Conservation (phyloP, 23 tunicate genomes). For the Aplidium turbinatum region DNA sequence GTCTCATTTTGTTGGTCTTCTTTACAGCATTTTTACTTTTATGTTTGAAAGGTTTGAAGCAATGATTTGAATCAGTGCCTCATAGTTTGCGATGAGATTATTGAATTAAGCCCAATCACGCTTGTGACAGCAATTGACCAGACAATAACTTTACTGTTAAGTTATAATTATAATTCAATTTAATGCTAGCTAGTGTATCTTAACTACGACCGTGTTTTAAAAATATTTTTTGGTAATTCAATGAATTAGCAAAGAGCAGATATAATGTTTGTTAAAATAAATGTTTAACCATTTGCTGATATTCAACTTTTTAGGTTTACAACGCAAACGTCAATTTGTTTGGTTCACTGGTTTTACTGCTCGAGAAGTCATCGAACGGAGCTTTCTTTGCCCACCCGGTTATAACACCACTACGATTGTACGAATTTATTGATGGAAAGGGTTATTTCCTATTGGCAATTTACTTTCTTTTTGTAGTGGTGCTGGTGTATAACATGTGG, state of each 20-base stretch:
- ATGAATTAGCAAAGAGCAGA: too few relatives aligned
- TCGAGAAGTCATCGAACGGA: conserved; percentile 70
- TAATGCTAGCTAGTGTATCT: too few relatives aligned
- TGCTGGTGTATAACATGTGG: conserved; percentile 50
- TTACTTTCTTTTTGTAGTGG: conserved; percentile 50
- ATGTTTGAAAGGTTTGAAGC: too few relatives aligned
- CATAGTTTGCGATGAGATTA: too few relatives aligned
- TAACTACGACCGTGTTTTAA: too few relatives aligned
- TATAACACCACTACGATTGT: conserved; percentile 64
- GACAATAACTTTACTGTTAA: too few relatives aligned
- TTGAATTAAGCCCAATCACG: too few relatives aligned
- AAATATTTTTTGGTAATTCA: too few relatives aligned
- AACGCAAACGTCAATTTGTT: conserved; percentile 87
- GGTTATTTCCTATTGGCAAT: conserved; percentile 50
- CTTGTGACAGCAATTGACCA: too few relatives aligned
- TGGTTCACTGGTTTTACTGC: conserved; percentile 43
- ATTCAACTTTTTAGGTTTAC: conserved; percentile 48
- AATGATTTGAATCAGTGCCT: too few relatives aligned
- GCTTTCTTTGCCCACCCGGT: conserved; percentile 57
- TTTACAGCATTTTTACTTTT: neutral
- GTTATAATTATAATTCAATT: too few relatives aligned
- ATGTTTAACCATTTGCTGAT: neutral
- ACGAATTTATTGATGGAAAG: conserved; percentile 84
- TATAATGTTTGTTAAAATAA: neutral
- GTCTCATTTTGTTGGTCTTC: neutral